Percentiles rank a stretch among this genome's conserved stretches.
Evolutionary conservation across 2,113 vertebrate species (phyloP).

Genomic region (Chascanopsetta lugubris): DNA sequence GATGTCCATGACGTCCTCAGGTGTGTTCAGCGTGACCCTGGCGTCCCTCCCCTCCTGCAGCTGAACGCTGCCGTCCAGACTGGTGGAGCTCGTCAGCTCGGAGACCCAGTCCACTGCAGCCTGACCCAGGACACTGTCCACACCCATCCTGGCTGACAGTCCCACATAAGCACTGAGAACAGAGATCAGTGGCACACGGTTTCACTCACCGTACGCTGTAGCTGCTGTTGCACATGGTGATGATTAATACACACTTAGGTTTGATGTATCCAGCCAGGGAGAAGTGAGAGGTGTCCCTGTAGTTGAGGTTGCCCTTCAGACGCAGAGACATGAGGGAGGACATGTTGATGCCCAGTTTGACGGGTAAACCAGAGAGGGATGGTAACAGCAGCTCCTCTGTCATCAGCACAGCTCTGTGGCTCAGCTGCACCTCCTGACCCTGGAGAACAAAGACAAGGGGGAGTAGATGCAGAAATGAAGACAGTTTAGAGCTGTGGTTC

Average conservation of each 20-base stretch:
- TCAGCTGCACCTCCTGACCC: constrained; percentile 87
- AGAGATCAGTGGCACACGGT: constrained; percentile 16
- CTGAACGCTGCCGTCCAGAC: constrained; percentile 85
- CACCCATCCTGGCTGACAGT: constrained; percentile 84
- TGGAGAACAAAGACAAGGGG: constrained; percentile 54
- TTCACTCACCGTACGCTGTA: background rate
- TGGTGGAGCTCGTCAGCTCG: constrained; percentile 77
- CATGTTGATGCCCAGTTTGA: constrained; percentile 83
- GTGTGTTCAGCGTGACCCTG: constrained; percentile 85
- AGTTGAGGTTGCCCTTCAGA: constrained; percentile 80
- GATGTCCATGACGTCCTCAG: constrained; percentile 86
- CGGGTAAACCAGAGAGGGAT: constrained; percentile 84
- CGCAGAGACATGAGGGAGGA: constrained; percentile 80
- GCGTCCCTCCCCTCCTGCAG: constrained; percentile 85
- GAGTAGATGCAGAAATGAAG: background rate
- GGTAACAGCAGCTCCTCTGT: constrained; percentile 84
- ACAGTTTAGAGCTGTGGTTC: too few relatives aligned
- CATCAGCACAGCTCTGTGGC: constrained; percentile 80
- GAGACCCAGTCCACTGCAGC: constrained; percentile 85
- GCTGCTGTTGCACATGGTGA: background rate
- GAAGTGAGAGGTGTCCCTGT: constrained; percentile 82
- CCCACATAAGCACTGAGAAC: constrained; percentile 80
- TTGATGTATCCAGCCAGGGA: constrained; percentile 86
- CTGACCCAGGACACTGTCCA: constrained; percentile 78
- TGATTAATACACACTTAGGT: constrained; percentile 79